Evolutionary conservation across 2,797 vertebrate species (phyloP), one percentile per base, ranked within the genome.

Genomic region (Peromyscus eremicus): DNA sequence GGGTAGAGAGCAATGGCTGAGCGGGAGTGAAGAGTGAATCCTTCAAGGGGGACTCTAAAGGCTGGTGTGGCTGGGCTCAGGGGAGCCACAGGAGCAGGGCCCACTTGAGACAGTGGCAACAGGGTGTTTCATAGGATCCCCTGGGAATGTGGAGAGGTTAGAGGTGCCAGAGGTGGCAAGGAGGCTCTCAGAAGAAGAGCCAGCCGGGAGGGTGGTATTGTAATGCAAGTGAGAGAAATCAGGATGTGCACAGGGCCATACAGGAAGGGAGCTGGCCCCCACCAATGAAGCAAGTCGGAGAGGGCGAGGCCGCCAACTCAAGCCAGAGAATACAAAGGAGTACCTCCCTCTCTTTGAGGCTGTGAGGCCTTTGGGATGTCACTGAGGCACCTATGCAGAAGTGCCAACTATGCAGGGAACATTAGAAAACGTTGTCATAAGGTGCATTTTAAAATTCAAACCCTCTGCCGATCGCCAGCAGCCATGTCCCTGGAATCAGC

Each of bases 371-470:
- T 52, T n/a, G 52, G 66, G 62, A n/a, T 64, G 29, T 62, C 79
- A 29, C 11, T 9, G 17, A 66, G 81, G 73, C 43, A 57, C 11
- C 23, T 32, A 55, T 86, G 75, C 17, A 14, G 66, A 76, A 68
- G 64, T 29, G 52, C 5, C 19, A 11, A 66, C 46, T 0, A 1
- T 34, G 14, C 43, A 79, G 10, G 46, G 71, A 40, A 95, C 68
- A 73, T 32, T 71, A 89, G 27, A 91, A 68, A 95, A 89, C 3
- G 4, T 12, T 40, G 25, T 37, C 71, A 84, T 32, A 43, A 57
- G 60, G 79, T 6, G 4, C 23, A 40, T 80, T 85, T 90, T 46
- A 55, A 84, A 86, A 96, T 66, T 37, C 92, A 66, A 84, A 66
- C 21, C 66, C 71, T 83, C 73, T 64, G 73, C 70, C 66, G 79